phyloP scores from a whole-genome alignment of 2,888 invertebrate species.

The Eilema caniola region DNA sequence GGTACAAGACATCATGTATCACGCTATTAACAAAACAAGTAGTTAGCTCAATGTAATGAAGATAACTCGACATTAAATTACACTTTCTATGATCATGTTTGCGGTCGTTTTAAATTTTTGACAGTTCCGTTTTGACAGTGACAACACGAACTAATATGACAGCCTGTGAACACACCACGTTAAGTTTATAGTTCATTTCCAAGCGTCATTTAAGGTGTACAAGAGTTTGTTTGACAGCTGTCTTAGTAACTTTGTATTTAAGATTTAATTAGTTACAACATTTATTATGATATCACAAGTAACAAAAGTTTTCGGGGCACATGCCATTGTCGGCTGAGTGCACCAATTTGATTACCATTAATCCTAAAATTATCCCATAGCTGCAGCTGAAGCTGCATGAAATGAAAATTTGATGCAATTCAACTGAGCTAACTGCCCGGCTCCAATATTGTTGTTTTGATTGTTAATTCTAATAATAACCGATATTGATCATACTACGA shows the following conservation, averaged over 20 bases:
- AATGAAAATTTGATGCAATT: too few relatives aligned
- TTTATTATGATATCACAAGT: slow-evolving; percentile 55
- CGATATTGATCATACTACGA: too few relatives aligned
- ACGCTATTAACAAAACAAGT: background rate
- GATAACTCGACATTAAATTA: slow-evolving; percentile 38
- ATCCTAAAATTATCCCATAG: too few relatives aligned
- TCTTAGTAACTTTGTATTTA: slow-evolving; percentile 36
- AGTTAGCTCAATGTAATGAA: slow-evolving; percentile 19
- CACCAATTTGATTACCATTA: too few relatives aligned
- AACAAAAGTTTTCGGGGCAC: background rate
- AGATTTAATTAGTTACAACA: slow-evolving; percentile 55
- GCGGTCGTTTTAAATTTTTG: slow-evolving; percentile 56
- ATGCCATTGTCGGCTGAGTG: too few relatives aligned
- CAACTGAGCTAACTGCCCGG: too few relatives aligned
- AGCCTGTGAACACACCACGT: slow-evolving; percentile 34
- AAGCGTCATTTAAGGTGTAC: slow-evolving; percentile 14
- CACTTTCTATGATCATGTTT: slow-evolving; percentile 58
- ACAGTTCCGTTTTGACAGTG: slow-evolving; percentile 61
- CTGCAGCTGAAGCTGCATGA: too few relatives aligned
- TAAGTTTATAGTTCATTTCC: slow-evolving; percentile 19
- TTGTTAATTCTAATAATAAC: too few relatives aligned
- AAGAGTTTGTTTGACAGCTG: slow-evolving; percentile 25
- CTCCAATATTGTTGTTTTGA: too few relatives aligned
- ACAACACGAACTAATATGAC: slow-evolving; percentile 58
- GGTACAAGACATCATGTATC: background rate